Percentiles rank a stretch among this genome's conserved stretches.
Conservation (phyloP, 92 coral and sea anemone genomes). For the Micromussa lordhowensis region DNA sequence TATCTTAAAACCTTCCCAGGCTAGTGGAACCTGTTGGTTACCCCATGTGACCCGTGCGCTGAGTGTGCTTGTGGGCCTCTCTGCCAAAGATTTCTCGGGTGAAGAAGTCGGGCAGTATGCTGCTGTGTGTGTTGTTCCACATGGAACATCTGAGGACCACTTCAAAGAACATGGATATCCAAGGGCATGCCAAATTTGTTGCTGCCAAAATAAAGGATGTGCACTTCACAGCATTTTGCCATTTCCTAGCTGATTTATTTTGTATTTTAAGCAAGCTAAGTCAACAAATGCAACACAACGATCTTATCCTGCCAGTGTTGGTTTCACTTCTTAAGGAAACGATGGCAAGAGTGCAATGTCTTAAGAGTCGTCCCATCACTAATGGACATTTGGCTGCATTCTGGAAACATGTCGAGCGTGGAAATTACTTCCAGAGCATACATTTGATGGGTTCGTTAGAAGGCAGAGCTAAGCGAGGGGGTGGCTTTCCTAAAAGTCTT, state of each 20-base stretch:
- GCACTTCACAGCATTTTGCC: constrained; percentile 53
- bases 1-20: constrained; percentile 55
- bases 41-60: constrained; percentile 53
- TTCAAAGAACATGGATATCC: constrained; percentile 34
- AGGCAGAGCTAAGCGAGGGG: constrained; percentile 27
- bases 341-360: neutral
- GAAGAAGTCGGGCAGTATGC: constrained; percentile 15
- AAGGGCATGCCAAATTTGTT: constrained; percentile 27
- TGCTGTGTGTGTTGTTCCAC: constrained; percentile 33
- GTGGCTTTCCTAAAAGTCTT: constrained; percentile 22
- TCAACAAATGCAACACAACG: constrained; percentile 49
- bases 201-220: constrained; percentile 13
- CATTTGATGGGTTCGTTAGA: constrained; percentile 17
- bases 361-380: neutral
- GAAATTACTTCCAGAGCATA: neutral
- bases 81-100: neutral
- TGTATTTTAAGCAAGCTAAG: constrained; percentile 41
- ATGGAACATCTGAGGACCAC: constrained; percentile 26
- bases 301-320: constrained; percentile 41
- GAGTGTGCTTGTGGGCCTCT: constrained; percentile 24
- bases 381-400: constrained; percentile 9
- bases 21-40: constrained; percentile 60
- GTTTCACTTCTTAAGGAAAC: constrained; percentile 38
- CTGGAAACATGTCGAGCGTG: neutral
- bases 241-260: constrained; percentile 51